A percentile compares a stretch with the other conserved stretches of the same genome.
phyloP scores from a whole-genome alignment of 2,113 vertebrate species.

The Neomonachus schauinslandi region DNA sequence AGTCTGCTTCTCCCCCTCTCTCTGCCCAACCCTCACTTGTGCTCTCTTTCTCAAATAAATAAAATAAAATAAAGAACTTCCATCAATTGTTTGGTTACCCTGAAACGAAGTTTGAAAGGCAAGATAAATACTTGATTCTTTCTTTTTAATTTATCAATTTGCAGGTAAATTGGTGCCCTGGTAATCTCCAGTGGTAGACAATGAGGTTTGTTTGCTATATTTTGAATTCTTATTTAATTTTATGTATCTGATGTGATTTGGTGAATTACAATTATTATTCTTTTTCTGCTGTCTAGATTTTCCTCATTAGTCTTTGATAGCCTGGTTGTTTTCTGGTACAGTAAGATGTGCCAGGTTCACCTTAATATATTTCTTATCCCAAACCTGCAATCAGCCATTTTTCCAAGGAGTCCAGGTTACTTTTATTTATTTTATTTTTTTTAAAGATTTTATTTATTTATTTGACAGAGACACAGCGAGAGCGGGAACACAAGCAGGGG shows the following conservation, averaged over 20 bases:
- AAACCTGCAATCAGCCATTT: not conserved
- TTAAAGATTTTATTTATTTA: too few relatives aligned
- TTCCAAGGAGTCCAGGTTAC: not conserved
- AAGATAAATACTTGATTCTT: slow-evolving; percentile 24
- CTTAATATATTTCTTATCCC: not conserved
- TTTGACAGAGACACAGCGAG: too few relatives aligned
- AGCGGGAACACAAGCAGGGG: too few relatives aligned
- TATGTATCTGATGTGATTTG: not conserved
- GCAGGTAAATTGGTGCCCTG: not conserved
- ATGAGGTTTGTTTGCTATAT: not conserved
- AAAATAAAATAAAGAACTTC: not conserved
- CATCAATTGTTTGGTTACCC: not conserved
- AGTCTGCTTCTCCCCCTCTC: too few relatives aligned
- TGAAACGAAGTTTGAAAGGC: not conserved
- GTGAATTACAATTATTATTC: not conserved
- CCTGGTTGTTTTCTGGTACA: not conserved
- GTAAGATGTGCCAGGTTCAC: not conserved
- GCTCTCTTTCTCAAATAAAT: too few relatives aligned
- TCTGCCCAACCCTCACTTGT: too few relatives aligned
- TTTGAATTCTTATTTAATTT: not conserved
- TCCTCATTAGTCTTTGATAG: not conserved
- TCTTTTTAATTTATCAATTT: not conserved
- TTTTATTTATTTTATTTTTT: not conserved
- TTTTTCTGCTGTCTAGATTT: not conserved
- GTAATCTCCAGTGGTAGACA: not conserved